Evolutionary conservation across 2,888 invertebrate genomes (phyloP).

Genomic region (Noctua fimbriata): DNA sequence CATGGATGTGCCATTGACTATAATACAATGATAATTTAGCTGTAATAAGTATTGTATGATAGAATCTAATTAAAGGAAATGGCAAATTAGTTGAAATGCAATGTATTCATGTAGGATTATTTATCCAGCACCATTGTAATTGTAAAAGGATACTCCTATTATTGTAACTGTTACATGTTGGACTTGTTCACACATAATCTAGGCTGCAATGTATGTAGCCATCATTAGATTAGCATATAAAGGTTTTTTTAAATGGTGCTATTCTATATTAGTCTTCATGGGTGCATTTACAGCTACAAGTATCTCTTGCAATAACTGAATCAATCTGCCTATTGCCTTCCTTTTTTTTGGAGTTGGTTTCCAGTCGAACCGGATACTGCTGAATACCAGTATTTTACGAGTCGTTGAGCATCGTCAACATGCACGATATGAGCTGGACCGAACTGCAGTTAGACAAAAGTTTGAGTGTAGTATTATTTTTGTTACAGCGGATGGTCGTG

Average conservation of each 20-base stretch:
- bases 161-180: background rate
- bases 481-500: constrained; percentile 86
- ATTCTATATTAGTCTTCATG: background rate
- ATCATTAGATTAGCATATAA: background rate
- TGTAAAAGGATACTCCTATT: constrained; percentile 37
- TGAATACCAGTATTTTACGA: background rate
- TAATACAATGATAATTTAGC: background rate
- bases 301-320: background rate
- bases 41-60: constrained; percentile 14
- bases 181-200: background rate
- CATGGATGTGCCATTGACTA: background rate
- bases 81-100: background rate
- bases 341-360: background rate
- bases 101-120: constrained; percentile 7
- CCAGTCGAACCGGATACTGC: background rate
- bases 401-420: background rate
- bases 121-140: constrained; percentile 10
- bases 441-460: background rate
- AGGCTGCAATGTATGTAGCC: background rate
- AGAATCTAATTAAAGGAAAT: constrained; percentile 27
- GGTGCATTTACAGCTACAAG: background rate
- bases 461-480: background rate
- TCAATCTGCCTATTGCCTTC: background rate
- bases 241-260: background rate
- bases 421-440: background rate